phyloP scores from a whole-genome alignment of 2,888 invertebrate species.

The Archaeoteleia sp. region DNA sequence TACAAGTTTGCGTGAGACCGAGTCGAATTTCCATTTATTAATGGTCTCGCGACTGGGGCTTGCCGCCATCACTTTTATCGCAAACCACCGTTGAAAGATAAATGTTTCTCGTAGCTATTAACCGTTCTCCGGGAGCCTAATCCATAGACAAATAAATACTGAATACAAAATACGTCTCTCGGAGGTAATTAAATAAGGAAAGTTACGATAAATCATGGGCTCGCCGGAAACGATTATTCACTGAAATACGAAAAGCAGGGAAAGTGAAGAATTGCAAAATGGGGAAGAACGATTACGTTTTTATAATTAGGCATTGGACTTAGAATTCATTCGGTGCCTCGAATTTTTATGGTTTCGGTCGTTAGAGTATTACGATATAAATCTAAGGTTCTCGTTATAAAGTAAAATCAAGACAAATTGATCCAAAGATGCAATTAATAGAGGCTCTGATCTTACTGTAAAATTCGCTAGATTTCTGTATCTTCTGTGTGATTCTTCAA shows the following conservation, averaged over 20 bases:
- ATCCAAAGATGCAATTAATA: too few species aligned
- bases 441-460: too few species aligned
- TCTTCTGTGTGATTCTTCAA: too few species aligned
- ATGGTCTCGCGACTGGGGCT: conserved; percentile 28
- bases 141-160: conserved; percentile 23
- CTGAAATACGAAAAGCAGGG: background rate
- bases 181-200: conserved; percentile 23
- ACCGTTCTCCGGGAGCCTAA: conserved; percentile 33
- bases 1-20: conserved; percentile 12
- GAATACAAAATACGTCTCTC: conserved; percentile 17
- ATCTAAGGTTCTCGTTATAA: too few species aligned
- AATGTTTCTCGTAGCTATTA: conserved; percentile 55
- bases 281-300: background rate
- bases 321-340: too few species aligned
- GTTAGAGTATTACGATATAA: too few species aligned
- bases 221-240: conserved; percentile 10
- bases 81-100: conserved; percentile 33
- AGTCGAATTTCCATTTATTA: conserved; percentile 56
- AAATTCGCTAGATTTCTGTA: too few species aligned
- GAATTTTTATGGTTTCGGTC: too few species aligned
- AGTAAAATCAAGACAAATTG: too few species aligned
- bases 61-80: conserved; percentile 26
- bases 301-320: background rate
- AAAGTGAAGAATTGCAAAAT: conserved; percentile 1
- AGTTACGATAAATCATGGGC: conserved; percentile 12